Conservation (phyloP, 2,888 invertebrate genomes). For the Choristoneura rosaceana region DNA sequence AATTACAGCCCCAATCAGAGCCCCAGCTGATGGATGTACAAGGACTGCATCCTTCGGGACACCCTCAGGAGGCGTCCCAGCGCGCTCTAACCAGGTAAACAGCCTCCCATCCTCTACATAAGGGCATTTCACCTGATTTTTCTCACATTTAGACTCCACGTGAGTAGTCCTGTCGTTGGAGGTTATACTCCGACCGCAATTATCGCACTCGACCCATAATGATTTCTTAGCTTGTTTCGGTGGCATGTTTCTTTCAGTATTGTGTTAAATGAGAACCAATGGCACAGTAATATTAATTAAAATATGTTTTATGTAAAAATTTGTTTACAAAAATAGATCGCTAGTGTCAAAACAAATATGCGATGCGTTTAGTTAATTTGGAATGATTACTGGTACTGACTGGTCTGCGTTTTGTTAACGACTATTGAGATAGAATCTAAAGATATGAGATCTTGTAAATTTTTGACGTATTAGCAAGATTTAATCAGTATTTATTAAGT, state of each 20-base stretch:
- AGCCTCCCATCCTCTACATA: slow-evolving; percentile 67
- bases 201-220: slow-evolving; percentile 87
- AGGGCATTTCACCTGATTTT: slow-evolving; percentile 77
- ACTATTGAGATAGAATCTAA: too few species aligned
- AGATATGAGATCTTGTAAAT: too few species aligned
- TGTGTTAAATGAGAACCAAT: slow-evolving; percentile 5
- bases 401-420: too few species aligned
- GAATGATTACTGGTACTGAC: too few species aligned
- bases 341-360: slow-evolving; percentile 21
- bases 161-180: slow-evolving; percentile 86
- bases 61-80: slow-evolving; percentile 66
- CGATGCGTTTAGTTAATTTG: slow-evolving; percentile 14
- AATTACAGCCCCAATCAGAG: slow-evolving; percentile 72
- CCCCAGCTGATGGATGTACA: slow-evolving; percentile 73
- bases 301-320: not conserved
- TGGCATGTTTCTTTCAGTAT: slow-evolving; percentile 51
- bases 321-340: slow-evolving; percentile 12
- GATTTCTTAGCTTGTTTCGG: slow-evolving; percentile 83
- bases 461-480: too few species aligned
- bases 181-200: slow-evolving; percentile 83
- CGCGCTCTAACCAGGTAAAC: slow-evolving; percentile 72
- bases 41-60: slow-evolving; percentile 73
- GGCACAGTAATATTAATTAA: slow-evolving; percentile 1
- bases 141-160: slow-evolving; percentile 78
- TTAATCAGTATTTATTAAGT: too few species aligned